Conservation (phyloP, 1,140 invertebrate genomes). For the Nasonia vitripennis region DNA sequence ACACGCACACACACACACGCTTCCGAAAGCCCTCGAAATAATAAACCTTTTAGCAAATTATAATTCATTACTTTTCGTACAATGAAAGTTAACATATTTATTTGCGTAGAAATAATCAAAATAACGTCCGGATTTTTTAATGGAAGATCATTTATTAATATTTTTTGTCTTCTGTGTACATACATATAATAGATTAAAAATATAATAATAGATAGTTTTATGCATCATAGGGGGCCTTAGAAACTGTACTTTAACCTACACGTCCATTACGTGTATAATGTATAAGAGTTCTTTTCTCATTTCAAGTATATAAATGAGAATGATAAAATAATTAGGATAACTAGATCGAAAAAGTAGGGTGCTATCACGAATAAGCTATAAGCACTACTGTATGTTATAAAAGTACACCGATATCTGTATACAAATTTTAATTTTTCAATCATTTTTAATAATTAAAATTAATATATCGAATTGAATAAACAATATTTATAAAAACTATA, state of each 20-base stretch:
- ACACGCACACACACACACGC: no score
- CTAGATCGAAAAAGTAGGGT: neutral
- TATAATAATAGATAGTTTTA: slow-evolving; percentile 31
- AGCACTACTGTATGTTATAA: neutral
- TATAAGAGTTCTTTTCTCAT: slow-evolving; percentile 12
- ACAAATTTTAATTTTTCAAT: slow-evolving; percentile 15
- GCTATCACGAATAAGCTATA: neutral
- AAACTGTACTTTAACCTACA: slow-evolving; percentile 31
- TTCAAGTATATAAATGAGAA: neutral
- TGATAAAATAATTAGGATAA: neutral
- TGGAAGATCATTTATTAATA: neutral
- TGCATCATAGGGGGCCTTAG: slow-evolving; percentile 45
- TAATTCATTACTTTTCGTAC: neutral
- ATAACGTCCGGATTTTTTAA: neutral
- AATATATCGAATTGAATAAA: slow-evolving; percentile 9
- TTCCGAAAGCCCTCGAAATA: no score
- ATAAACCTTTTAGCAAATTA: neutral
- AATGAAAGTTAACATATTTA: neutral
- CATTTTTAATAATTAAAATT: neutral
- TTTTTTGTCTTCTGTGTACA: neutral
- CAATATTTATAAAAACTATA: neutral
- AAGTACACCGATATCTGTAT: neutral
- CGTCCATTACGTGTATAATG: slow-evolving; percentile 24
- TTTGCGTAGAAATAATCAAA: neutral
- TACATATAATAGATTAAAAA: neutral